Conservation (phyloP, 1,140 invertebrate species). For the Drosophila seguyi region DNA sequence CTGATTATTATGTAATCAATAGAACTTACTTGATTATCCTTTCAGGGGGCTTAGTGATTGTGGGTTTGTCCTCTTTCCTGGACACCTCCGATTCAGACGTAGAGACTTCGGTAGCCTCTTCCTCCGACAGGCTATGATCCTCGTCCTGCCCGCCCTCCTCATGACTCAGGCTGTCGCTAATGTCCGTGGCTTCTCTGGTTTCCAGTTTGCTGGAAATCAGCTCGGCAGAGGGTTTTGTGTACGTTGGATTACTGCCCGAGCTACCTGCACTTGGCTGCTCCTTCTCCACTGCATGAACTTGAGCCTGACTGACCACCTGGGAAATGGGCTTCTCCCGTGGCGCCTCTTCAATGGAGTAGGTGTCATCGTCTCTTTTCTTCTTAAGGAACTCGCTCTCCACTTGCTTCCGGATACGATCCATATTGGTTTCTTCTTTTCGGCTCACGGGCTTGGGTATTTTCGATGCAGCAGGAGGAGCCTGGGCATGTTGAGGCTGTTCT, state of each 20-base stretch:
- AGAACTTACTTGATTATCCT: slow-evolving; percentile 36
- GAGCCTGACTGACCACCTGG: slow-evolving; percentile 25
- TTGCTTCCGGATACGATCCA: slow-evolving; percentile 58
- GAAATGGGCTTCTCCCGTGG: slow-evolving; percentile 13
- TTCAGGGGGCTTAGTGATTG: slow-evolving; percentile 7
- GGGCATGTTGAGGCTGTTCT: not conserved
- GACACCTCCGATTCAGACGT: slow-evolving; percentile 48
- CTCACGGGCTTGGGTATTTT: slow-evolving; percentile 67
- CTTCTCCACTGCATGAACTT: slow-evolving; percentile 24
- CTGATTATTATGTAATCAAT: not conserved
- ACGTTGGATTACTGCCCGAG: slow-evolving; percentile 51
- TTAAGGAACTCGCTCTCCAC: slow-evolving; percentile 62
- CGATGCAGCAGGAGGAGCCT: slow-evolving; percentile 7
- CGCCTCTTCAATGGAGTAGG: slow-evolving; percentile 66
- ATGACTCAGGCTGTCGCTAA: slow-evolving; percentile 66
- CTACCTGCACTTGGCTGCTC: slow-evolving; percentile 48
- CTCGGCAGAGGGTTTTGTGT: slow-evolving; percentile 29
- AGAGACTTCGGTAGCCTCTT: slow-evolving; percentile 34
- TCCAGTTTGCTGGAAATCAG: slow-evolving; percentile 16
- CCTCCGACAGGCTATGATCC: slow-evolving; percentile 30
- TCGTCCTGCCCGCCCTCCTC: slow-evolving; percentile 36
- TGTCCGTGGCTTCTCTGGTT: slow-evolving; percentile 54
- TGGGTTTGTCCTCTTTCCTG: slow-evolving; percentile 14
- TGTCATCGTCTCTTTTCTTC: slow-evolving; percentile 60
- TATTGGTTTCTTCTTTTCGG: slow-evolving; percentile 36